phyloP scores from a whole-genome alignment of 2,797 vertebrate species.

The Danio choprae region DNA sequence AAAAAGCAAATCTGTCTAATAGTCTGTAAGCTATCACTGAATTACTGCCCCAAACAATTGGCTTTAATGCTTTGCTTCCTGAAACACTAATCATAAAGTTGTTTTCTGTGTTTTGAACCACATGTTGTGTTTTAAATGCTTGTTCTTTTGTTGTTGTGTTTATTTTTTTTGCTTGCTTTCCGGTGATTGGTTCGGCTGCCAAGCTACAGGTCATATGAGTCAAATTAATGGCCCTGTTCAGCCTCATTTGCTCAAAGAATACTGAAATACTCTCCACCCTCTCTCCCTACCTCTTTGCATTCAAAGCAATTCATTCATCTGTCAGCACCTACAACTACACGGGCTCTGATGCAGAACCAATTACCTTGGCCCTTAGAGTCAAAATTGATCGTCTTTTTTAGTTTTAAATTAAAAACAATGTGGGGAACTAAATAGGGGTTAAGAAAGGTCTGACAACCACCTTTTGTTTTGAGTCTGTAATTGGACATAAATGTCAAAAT shows the following conservation, averaged over 20 bases:
- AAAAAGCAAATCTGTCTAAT: neutral
- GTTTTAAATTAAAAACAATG: constrained; percentile 76
- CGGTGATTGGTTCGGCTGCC: constrained; percentile 76
- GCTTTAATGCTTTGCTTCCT: constrained; percentile 70
- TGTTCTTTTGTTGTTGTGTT: constrained; percentile 23
- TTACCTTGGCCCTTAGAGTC: constrained; percentile 82
- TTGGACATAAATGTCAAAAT: constrained; percentile 88
- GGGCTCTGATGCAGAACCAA: constrained; percentile 85
- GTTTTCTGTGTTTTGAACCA: constrained; percentile 73
- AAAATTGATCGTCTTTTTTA: constrained; percentile 80
- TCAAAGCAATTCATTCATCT: constrained; percentile 87
- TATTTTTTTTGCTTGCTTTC: constrained; percentile 18
- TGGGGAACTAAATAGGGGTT: constrained; percentile 83
- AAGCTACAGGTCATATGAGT: constrained; percentile 79
- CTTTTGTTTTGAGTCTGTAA: constrained; percentile 86
- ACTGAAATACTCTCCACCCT: constrained; percentile 71
- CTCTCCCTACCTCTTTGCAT: constrained; percentile 68
- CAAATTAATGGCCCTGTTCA: constrained; percentile 85
- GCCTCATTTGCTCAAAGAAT: constrained; percentile 86
- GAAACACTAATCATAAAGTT: constrained; percentile 67
- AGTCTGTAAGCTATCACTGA: constrained; percentile 19
- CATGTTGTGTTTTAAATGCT: constrained; percentile 68
- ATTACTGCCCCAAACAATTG: constrained; percentile 68
- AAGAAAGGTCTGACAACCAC: constrained; percentile 80
- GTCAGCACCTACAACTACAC: constrained; percentile 77